Percentiles rank a stretch among this genome's conserved stretches.
Conservation (phyloP, 2,888 invertebrate genomes). For the Cecidostiba fungosa region DNA sequence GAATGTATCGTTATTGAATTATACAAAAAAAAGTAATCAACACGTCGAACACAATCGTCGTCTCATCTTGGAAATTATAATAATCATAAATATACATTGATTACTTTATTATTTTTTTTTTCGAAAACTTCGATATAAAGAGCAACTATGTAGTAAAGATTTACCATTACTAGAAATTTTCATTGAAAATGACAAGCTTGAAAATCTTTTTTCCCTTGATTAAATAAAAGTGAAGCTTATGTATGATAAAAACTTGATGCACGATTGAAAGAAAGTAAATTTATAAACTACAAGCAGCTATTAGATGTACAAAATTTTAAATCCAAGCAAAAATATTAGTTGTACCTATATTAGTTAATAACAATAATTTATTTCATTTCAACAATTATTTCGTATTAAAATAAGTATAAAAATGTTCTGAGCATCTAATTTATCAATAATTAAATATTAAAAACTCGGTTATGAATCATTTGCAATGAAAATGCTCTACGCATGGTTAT, state of each 20-base stretch:
- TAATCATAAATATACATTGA: slow-evolving; percentile 31
- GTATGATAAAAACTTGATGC: not conserved
- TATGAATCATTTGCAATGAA: slow-evolving; percentile 44
- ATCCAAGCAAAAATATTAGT: not conserved
- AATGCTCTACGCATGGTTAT: slow-evolving; percentile 33
- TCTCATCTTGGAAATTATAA: slow-evolving; percentile 40
- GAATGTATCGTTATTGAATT: slow-evolving; percentile 18
- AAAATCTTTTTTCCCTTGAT: slow-evolving; percentile 2
- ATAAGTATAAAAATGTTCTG: slow-evolving; percentile 19
- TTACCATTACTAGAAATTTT: slow-evolving; percentile 47
- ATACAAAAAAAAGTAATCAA: slow-evolving; percentile 35
- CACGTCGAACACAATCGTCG: slow-evolving; percentile 22
- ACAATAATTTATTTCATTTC: slow-evolving; percentile 30
- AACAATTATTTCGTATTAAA: not conserved
- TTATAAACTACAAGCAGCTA: not conserved
- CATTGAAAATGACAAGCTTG: slow-evolving; percentile 44
- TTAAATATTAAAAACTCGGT: slow-evolving; percentile 26
- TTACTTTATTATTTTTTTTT: slow-evolving; percentile 46
- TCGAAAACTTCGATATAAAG: slow-evolving; percentile 48
- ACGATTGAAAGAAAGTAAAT: slow-evolving; percentile 33
- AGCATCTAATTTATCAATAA: not conserved
- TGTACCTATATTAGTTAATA: not conserved
- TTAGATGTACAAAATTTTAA: not conserved
- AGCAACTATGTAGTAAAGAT: slow-evolving; percentile 38
- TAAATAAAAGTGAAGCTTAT: not conserved